phyloP scores from a whole-genome alignment of 2,113 vertebrate genomes.

The Azemiops feae region DNA sequence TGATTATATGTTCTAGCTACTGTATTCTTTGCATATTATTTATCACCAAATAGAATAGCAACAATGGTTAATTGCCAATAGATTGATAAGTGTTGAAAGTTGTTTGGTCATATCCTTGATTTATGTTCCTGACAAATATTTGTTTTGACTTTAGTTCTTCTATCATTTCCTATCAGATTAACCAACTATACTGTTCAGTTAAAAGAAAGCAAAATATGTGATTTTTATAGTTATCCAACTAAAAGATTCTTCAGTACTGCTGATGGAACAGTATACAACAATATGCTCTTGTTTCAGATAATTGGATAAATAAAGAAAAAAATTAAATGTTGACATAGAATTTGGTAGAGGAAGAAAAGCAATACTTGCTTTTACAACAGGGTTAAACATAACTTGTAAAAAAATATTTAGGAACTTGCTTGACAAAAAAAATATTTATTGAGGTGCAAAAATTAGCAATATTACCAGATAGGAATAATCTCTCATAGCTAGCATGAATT shows the following conservation, averaged over 20 bases:
- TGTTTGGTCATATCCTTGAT: background rate
- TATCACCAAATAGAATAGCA: background rate
- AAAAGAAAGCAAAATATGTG: background rate
- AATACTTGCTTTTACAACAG: background rate
- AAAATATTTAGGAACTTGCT: background rate
- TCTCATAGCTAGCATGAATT: too few species aligned
- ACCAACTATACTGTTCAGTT: background rate
- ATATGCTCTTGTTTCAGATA: background rate
- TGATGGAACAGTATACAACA: background rate
- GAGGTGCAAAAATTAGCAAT: too few species aligned
- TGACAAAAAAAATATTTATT: background rate
- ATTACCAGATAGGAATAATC: too few species aligned
- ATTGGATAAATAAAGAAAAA: background rate
- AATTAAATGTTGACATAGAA: background rate
- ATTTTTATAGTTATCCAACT: rapidly evolving
- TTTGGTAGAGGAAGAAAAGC: background rate
- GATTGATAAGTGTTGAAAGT: background rate
- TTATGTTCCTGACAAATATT: background rate
- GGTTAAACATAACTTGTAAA: background rate
- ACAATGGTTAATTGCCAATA: background rate
- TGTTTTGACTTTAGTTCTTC: background rate
- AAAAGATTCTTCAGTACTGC: background rate
- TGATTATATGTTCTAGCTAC: background rate
- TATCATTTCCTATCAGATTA: background rate
- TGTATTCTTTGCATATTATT: background rate